Conservation (phyloP, 2,113 vertebrate genomes). For the Pavo muticus region DNA sequence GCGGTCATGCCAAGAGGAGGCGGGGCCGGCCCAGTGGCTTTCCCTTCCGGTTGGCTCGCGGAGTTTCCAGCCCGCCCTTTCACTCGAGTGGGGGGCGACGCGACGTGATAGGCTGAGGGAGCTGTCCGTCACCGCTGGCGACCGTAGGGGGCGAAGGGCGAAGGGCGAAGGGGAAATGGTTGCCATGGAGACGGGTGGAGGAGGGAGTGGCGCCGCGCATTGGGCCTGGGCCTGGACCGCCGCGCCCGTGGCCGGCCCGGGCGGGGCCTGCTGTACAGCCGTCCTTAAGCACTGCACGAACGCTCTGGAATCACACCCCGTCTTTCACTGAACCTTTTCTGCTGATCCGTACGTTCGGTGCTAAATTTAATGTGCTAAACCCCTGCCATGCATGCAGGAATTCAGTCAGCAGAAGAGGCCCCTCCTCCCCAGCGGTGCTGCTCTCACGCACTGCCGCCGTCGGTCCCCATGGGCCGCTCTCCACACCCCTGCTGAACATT, state of each 20-base stretch:
- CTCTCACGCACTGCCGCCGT: too few species aligned
- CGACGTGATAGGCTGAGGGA: rapidly evolving
- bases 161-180: background rate
- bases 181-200: conserved; percentile 1
- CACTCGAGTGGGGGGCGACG: rapidly evolving
- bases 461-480: too few species aligned
- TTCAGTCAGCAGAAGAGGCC: too few species aligned
- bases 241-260: too few species aligned
- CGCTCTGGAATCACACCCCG: rapidly evolving
- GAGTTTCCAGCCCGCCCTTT: background rate
- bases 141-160: background rate
- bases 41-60: conserved; percentile 16
- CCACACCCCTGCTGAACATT: rapidly evolving
- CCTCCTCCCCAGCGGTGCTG: background rate
- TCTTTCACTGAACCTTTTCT: background rate
- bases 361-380: conserved; percentile 74
- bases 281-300: too few species aligned
- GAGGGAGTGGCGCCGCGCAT: background rate
- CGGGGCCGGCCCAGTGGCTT: rapidly evolving
- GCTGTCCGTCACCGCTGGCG: rapidly evolving
- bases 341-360: conserved; percentile 55
- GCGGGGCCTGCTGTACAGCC: background rate
- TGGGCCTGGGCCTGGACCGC: too few species aligned
- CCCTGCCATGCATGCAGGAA: background rate
- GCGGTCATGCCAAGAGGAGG: rapidly evolving